phyloP scores from a whole-genome alignment of 1,140 invertebrate genomes.

The Anastrepha ludens region DNA sequence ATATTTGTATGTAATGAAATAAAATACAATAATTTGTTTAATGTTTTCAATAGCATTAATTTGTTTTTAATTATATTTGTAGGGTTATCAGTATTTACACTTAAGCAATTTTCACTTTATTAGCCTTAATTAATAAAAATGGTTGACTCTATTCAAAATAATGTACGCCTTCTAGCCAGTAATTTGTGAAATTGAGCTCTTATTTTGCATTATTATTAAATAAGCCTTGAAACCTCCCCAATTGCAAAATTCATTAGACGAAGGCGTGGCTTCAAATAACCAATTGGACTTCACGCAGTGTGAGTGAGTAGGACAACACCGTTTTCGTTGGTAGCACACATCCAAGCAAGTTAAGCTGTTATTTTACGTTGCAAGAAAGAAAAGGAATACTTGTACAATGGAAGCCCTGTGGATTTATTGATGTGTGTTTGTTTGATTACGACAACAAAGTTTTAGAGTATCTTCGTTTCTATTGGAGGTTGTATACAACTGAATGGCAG shows the following conservation, averaged over 20 bases:
- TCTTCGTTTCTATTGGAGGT: background rate
- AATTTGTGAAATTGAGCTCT: too few species aligned
- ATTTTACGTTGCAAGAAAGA: background rate
- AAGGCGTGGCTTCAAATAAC: background rate
- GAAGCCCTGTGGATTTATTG: background rate
- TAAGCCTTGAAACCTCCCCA: background rate
- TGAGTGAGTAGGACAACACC: background rate
- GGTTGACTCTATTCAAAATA: too few species aligned
- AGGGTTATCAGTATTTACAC: too few species aligned
- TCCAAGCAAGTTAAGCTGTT: background rate
- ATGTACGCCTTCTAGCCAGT: too few species aligned
- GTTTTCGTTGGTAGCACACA: background rate
- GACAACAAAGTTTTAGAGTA: background rate
- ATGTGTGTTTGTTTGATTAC: background rate
- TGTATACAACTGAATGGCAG: background rate
- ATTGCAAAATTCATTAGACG: background rate
- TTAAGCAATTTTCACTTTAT: too few species aligned
- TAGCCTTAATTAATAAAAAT: too few species aligned
- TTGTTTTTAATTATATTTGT: too few species aligned
- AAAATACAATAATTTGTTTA: too few species aligned
- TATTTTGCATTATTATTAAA: too few species aligned
- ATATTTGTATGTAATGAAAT: too few species aligned
- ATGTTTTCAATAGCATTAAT: too few species aligned
- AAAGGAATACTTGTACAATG: background rate
- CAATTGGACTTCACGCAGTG: background rate